Percentiles rank a stretch among this genome's conserved stretches.
Evolutionary conservation across 1,140 invertebrate species (phyloP).

Genomic region (Ylistrum balloti): DNA sequence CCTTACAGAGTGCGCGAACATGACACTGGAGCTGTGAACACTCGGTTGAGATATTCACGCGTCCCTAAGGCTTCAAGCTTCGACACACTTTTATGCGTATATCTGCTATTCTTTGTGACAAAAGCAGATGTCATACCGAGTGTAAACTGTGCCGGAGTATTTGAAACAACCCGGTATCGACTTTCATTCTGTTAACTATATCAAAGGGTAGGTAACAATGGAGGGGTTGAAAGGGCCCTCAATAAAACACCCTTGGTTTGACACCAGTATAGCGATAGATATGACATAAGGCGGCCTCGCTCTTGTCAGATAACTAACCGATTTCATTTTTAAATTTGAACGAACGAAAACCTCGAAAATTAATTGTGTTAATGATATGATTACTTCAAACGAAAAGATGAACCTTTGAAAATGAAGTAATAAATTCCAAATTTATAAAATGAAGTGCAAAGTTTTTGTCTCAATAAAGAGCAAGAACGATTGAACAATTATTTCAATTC

Average conservation of each 20-base stretch:
- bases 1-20: background rate
- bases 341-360: background rate
- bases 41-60: slow-evolving; percentile 26
- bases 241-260: background rate
- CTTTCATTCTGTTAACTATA: slow-evolving; percentile 7
- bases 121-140: slow-evolving; percentile 9
- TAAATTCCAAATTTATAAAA: background rate
- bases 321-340: background rate
- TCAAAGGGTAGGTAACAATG: slow-evolving; percentile 25
- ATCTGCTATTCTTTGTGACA: background rate
- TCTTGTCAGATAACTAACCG: background rate
- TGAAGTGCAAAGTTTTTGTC: background rate
- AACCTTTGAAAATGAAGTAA: background rate
- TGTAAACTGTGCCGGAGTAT: background rate
- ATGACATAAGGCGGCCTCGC: background rate
- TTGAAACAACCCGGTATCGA: background rate
- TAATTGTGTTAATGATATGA: background rate
- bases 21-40: slow-evolving; percentile 21
- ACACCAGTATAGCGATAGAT: background rate
- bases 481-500: background rate
- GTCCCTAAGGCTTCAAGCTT: background rate
- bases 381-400: background rate
- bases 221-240: background rate
- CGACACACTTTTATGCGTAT: background rate
- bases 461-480: background rate